Evolutionary conservation across 2,797 vertebrate species (phyloP).

Genomic region (Sus cebifrons): DNA sequence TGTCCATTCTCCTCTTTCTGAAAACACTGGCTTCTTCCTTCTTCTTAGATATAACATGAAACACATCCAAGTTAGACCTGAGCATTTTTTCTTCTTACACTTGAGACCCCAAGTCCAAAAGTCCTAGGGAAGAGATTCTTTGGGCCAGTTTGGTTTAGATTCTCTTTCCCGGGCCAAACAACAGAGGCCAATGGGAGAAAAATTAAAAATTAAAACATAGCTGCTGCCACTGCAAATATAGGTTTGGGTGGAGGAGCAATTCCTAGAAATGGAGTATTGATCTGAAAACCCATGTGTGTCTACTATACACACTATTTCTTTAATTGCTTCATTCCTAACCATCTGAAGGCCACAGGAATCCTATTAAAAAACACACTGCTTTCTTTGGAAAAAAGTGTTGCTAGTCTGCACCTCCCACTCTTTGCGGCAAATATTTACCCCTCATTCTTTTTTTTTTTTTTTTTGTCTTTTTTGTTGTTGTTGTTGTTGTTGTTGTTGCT

Average conservation of each 20-base stretch:
- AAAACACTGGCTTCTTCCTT: neutral
- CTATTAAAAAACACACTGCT: neutral
- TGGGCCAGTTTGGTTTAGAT: neutral
- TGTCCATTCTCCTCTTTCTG: neutral
- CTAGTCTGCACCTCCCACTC: neutral
- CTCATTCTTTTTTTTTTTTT: no score
- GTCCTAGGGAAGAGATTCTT: neutral
- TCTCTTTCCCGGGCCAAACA: neutral
- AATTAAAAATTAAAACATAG: neutral
- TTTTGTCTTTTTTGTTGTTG: no score
- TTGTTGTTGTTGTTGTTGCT: no score
- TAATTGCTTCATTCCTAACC: constrained; percentile 8
- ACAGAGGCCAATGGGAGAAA: neutral
- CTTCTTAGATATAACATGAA: neutral
- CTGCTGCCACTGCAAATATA: neutral
- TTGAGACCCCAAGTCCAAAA: neutral
- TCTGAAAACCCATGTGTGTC: neutral
- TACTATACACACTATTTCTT: neutral
- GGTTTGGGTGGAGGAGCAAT: neutral
- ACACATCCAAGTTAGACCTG: neutral
- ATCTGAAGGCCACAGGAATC: neutral
- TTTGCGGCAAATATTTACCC: neutral
- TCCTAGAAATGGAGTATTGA: neutral
- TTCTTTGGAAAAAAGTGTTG: neutral
- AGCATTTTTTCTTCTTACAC: neutral